Conservation (phyloP, 2,113 vertebrate genomes). For the Orycteropus afer region DNA sequence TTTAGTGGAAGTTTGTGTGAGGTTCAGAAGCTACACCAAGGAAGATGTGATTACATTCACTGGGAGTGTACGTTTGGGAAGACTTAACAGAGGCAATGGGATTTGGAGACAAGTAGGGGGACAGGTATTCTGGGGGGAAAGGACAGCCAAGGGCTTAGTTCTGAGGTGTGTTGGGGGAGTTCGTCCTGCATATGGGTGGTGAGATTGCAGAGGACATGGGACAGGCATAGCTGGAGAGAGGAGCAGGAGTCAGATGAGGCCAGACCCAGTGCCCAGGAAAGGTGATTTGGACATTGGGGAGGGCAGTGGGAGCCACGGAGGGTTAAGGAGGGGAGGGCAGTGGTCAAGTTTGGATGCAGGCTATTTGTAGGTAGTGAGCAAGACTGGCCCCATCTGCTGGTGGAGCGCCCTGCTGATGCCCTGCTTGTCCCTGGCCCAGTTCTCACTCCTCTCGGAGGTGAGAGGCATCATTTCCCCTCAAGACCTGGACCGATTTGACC, state of each 20-base stretch:
- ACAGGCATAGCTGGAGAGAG: not conserved
- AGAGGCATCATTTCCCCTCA: conserved; percentile 92
- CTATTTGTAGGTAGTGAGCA: not conserved
- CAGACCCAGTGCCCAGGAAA: not conserved
- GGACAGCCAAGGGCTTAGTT: not conserved
- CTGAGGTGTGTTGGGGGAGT: not conserved
- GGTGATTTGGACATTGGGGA: not conserved
- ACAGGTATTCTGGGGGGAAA: not conserved
- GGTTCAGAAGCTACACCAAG: not conserved
- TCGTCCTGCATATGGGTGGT: accelerated
- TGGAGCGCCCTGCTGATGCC: not conserved
- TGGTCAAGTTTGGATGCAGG: not conserved
- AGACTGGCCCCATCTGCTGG: too few relatives aligned
- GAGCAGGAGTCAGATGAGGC: not conserved
- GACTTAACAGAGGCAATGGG: not conserved
- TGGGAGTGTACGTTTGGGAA: not conserved
- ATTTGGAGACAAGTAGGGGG: not conserved
- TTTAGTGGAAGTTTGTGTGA: not conserved
- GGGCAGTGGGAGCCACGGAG: not conserved
- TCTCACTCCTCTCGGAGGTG: conserved; percentile 95
- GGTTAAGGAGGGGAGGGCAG: not conserved
- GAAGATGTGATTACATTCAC: not conserved
- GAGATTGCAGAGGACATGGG: not conserved
- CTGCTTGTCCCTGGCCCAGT: conserved; percentile 84
- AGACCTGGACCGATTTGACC: conserved; percentile 95